Conservation (phyloP, 2,113 vertebrate species). For the Elgaria multicarinata region DNA sequence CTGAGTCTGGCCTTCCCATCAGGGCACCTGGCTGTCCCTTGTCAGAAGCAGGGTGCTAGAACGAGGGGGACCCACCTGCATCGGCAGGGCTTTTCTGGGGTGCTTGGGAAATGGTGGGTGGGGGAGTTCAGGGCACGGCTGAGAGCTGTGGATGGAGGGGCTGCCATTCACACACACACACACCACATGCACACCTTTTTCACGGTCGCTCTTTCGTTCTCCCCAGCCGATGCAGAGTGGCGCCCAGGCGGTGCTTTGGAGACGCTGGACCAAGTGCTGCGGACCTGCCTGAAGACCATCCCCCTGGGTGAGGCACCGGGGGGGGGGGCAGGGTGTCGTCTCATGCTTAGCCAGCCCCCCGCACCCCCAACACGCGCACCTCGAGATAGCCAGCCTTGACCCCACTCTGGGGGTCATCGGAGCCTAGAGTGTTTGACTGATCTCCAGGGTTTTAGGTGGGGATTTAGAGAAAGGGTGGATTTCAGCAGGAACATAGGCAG, state of each 20-base stretch:
- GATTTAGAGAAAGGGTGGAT: no score
- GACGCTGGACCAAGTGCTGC: conserved; percentile 78
- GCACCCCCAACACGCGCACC: no score
- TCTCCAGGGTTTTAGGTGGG: no score
- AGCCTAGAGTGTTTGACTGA: no score
- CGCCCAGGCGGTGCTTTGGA: not conserved
- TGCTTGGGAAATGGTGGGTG: not conserved
- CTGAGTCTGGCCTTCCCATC: not conserved
- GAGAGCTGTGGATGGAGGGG: not conserved
- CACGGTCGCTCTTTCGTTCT: not conserved
- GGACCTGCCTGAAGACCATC: conserved; percentile 78
- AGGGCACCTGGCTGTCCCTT: not conserved
- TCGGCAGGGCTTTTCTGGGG: no score
- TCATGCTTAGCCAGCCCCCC: no score
- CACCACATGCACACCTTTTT: no score
- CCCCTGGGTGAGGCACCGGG: conserved; percentile 79
- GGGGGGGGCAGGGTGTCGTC: not conserved
- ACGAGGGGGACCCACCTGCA: rapidly evolving
- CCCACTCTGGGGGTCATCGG: no score
- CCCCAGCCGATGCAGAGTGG: conserved; percentile 8
- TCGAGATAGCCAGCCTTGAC: no score
- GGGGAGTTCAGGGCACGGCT: not conserved
- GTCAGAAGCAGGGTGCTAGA: not conserved
- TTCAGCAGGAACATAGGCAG: no score
- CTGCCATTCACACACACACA: not conserved